Evolutionary conservation across 2,113 vertebrate species (phyloP), one percentile per base, ranked within the genome.

Genomic region (Sceloporus undulatus): DNA sequence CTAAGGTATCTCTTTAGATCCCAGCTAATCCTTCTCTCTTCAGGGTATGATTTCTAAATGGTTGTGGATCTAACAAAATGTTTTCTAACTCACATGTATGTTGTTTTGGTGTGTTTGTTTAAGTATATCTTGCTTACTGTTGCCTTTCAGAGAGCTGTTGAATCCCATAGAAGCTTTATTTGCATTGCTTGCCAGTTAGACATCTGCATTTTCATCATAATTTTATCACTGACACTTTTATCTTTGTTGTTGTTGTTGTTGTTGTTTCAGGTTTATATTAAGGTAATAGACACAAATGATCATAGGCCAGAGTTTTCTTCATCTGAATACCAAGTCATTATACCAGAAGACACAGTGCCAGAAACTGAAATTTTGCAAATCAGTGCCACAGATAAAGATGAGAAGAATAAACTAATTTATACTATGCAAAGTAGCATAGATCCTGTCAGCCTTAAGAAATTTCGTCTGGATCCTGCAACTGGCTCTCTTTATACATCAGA

Each of bases 211-310:
- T 89, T 52, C 27, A 19, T 14, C 40, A 83, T 85, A 59, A 85
- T 23, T 76, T 87, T 56, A 52, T 70, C 70, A 66, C 2, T 90
- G 90, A 89, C 4, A 70, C 19, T 7, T 92, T 87, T 66, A 75
- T 0, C 0, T 89, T 91, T 78, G 34, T 34, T 34, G 34, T 40
- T 42, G 38, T 93, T 42, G 38, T 93, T 48, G 4, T 62, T 62
- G 65, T 94, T 40, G 7, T 94, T 95, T 19, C 40, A 99, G 99
- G 98, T 99, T n/a, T 97, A 98, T 34, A 98, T 99, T 94, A 98
- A 97, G 91, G 98, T 99, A 86, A 98, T 99, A 85, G 99, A 99
- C 91, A 99, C 98, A 92, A 99, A 99, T 96, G 98, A 99, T 94
- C 99, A 99, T 88, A 97, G 98, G 23, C 99, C 99, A 10, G 94